Base-by-base conservation (phyloP, 2,113 vertebrate species). In the Alectura lathami region DNA sequence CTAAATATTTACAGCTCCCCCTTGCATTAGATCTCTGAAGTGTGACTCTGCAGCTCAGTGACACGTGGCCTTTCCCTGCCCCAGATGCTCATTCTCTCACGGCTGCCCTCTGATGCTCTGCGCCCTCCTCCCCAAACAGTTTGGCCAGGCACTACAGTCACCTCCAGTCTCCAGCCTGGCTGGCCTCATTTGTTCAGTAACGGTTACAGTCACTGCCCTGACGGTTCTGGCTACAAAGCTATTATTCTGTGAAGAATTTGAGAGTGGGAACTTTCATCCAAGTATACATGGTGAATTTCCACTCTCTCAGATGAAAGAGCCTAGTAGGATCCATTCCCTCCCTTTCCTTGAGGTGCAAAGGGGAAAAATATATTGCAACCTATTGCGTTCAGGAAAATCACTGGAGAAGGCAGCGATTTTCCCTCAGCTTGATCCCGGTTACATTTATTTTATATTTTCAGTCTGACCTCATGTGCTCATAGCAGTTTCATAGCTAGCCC, bases 161-260 rank as follows among this genome's bases (percentile, higher is more conserved):
- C 47, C 42, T 77, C 59, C 72, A 20, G 40, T 69, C 59, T 70
- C 38, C 64, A 88, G 83, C 83, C 83, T 47, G n/a, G 13, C 60
- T 54, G 38, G 51, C 69, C 69, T 91, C 21, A 2, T 83, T 91
- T 95, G 17, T 63, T 88, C 73, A 70, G 69, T 40, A 83, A 30
- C 68, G 68, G 16, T 68, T 75, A 74, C 70, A 73, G 59, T 50
- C 62, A 42, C 72, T 78, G 86, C 60, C 57, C 30, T n/a, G 73
- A 27, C 54, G 34, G 29, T 64, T 75, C 81, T 93, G 91, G 64
- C 86, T 72, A 40, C 43, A 69, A 64, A 91, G 43, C 80, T 63
- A 59, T 83, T 93, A 74, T 68, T 86, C 80, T 84, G 51, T 75
- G 66, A 92, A 82, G 53, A 90, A 84, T 48, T 13, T 21, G 43